Conservation (phyloP, 2,888 invertebrate genomes). For the Notocelia uddmanniana region DNA sequence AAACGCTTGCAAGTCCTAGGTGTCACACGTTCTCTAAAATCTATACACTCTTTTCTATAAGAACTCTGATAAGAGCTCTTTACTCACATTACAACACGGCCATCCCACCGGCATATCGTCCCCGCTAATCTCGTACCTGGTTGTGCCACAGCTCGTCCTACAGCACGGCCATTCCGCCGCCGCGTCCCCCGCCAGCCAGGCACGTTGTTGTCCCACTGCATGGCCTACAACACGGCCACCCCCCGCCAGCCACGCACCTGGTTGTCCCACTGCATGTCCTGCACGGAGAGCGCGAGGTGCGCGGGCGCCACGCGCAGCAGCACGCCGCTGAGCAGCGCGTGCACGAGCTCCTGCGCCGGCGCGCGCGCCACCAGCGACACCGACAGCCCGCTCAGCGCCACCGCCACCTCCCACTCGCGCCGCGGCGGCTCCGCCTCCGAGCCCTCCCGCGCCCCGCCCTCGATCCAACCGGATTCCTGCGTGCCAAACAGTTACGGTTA, state of each 20-base stretch:
- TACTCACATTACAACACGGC: no score
- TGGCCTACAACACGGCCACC: slow-evolving; percentile 80
- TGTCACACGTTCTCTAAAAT: no score
- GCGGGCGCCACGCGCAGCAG: slow-evolving; percentile 78
- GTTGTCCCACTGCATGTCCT: slow-evolving; percentile 92
- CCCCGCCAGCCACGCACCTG: slow-evolving; percentile 66
- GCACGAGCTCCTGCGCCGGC: slow-evolving; percentile 93
- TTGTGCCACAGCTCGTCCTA: slow-evolving; percentile 95
- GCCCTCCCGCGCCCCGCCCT: slow-evolving; percentile 58
- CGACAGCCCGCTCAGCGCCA: slow-evolving; percentile 89
- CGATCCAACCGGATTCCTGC: slow-evolving; percentile 68
- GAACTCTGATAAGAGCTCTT: no score
- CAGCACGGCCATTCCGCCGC: slow-evolving; percentile 91
- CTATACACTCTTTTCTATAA: no score
- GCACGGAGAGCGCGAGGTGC: slow-evolving; percentile 88
- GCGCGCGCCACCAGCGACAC: slow-evolving; percentile 91
- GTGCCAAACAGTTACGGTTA: not conserved
- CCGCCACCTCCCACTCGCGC: slow-evolving; percentile 87
- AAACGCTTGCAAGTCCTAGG: no score
- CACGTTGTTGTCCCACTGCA: slow-evolving; percentile 92
- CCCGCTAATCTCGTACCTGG: slow-evolving; percentile 76
- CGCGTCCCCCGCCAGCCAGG: slow-evolving; percentile 80
- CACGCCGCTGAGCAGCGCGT: slow-evolving; percentile 87
- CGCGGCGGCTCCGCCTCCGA: slow-evolving; percentile 55
- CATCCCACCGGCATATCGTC: no score